Evolutionary conservation across 2,797 vertebrate genomes (phyloP), one percentile per base, ranked within the genome.

Genomic region (Poeciliopsis infans): DNA sequence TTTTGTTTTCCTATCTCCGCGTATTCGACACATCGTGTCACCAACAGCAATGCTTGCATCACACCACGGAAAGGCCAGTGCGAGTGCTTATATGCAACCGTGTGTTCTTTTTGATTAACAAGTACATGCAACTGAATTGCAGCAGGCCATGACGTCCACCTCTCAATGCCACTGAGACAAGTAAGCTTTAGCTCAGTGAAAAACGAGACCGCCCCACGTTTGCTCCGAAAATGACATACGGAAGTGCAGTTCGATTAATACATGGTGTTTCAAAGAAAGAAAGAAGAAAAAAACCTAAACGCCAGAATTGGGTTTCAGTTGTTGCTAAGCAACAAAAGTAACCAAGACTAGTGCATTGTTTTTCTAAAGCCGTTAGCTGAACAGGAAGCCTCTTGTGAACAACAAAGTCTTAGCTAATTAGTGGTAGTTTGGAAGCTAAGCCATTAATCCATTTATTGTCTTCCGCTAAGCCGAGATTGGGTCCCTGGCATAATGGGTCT

Each of bases 291-390:
- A 53, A 25, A 23, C 20, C 79, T 74, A 74, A 71, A 64, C 55
- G 45, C 77, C 87, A 90, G 81, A 84, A 84, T 86, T 76, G 72
- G 85, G 71, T 82, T 91, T 89, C 87, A 86, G 86, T 84, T 87
- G 91, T 95, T 94, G 92, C 93, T 89, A 83, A 84, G 94, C 93
- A 95, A 94, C 93, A 90, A 84, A 88, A 83, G 76, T 86, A 89
- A 81, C 85, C 72, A 82, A 90, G 82, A 90, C 87, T 80, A 86
- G 79, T 73, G 45, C 66, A 70, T 85, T 39, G 72, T 71, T 68
- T 87, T 81, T 83, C 79, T 86, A 77, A 41, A 76, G 74, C 75
- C 51, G 69, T 88, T 84, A 78, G 75, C 83, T 83, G 83, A 75
- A 89, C 88, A 87, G 84, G 31, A 84, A 33, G 41, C 66, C 59